Conservation (phyloP, 35 echinoderm and acorn worm genomes). For the Heliocidaris erythrogramma region DNA sequence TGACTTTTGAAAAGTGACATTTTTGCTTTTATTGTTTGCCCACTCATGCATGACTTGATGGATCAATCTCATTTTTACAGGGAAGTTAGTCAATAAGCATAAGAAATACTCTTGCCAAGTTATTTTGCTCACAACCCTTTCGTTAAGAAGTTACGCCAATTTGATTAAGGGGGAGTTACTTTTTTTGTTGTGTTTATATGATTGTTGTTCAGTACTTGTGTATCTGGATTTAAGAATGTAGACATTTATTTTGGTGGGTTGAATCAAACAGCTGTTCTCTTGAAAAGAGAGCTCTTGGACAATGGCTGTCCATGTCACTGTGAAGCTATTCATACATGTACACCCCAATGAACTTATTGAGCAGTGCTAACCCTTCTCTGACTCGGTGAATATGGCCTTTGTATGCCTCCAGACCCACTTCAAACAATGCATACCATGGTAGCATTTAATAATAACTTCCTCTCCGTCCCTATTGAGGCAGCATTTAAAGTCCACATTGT, state of each 20-base stretch:
- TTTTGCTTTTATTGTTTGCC: too few relatives aligned
- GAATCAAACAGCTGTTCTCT: neutral
- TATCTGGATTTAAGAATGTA: too few relatives aligned
- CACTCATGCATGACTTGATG: too few relatives aligned
- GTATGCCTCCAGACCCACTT: neutral
- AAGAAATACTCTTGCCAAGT: too few relatives aligned
- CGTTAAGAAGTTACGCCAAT: too few relatives aligned
- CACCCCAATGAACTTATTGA: neutral
- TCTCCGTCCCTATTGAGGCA: neutral
- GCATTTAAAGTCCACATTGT: conserved; percentile 9
- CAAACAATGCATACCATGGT: neutral
- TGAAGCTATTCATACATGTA: neutral
- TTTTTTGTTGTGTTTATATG: too few relatives aligned
- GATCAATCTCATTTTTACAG: too few relatives aligned
- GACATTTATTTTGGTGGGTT: neutral
- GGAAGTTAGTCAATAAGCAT: too few relatives aligned
- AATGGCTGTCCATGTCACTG: neutral
- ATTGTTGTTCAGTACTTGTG: too few relatives aligned
- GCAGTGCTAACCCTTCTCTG: neutral
- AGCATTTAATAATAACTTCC: neutral
- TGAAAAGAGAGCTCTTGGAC: neutral
- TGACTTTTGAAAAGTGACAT: too few relatives aligned
- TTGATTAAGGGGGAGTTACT: too few relatives aligned
- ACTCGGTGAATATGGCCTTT: neutral
- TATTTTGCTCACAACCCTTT: too few relatives aligned